Conservation (phyloP, 2,888 invertebrate genomes). For the Cyclophora albipunctata region DNA sequence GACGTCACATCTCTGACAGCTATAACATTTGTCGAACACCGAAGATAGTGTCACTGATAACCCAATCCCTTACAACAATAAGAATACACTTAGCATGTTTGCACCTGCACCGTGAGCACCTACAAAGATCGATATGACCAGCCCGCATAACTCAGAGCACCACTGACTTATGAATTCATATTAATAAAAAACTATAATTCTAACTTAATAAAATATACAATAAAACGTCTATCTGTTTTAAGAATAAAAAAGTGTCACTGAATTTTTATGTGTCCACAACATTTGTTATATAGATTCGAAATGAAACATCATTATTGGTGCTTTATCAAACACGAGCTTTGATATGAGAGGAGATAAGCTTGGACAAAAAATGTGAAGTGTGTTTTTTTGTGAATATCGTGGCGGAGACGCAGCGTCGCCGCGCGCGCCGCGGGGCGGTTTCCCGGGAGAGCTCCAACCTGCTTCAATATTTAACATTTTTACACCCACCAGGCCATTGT, state of each 20-base stretch:
- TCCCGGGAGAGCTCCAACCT: conserved; percentile 60
- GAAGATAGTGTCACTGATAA: conserved; percentile 74
- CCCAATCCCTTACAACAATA: conserved; percentile 73
- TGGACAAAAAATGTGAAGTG: conserved; percentile 47
- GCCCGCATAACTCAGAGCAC: conserved; percentile 46
- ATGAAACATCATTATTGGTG: conserved; percentile 74
- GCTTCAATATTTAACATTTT: conserved; percentile 68
- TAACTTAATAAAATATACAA: conserved; percentile 21
- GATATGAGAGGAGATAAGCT: conserved; percentile 64
- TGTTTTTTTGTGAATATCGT: conserved; percentile 61
- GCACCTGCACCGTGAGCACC: conserved; percentile 66
- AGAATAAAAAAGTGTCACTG: conserved; percentile 50
- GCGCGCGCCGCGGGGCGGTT: conserved; percentile 67
- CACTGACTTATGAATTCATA: conserved; percentile 21
- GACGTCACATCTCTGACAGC: conserved; percentile 74
- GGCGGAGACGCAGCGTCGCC: conserved; percentile 69
- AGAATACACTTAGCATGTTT: conserved; percentile 75
- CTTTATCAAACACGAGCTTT: conserved; percentile 64
- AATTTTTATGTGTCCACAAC: conserved; percentile 42
- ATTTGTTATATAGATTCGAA: conserved; percentile 59
- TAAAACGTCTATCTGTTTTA: conserved; percentile 17
- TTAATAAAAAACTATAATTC: conserved; percentile 26
- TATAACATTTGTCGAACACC: conserved; percentile 72
- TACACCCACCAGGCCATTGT: conserved; percentile 66
- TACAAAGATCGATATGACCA: conserved; percentile 48